These are phyloP conservation scores for Zaprionus davidi DNA, from an alignment of 1,140 invertebrate genomes.

Conservation along the genomic window DNA sequence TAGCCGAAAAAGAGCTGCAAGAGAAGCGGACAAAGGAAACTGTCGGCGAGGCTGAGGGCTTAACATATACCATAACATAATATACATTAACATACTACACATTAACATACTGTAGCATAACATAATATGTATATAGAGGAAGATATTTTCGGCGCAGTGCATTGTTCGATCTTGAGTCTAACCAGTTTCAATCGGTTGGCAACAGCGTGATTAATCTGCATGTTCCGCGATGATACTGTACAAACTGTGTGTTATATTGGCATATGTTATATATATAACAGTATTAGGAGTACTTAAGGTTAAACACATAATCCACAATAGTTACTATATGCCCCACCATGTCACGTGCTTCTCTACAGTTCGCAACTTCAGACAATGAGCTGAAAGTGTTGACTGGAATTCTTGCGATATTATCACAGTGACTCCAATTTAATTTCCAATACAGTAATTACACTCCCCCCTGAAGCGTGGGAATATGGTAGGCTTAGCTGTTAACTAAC, in stretches of 20 bases:
- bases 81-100: too few relatives aligned
- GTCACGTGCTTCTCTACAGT: not conserved
- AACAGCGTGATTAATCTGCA: slow-evolving; percentile 3
- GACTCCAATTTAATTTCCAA: not conserved
- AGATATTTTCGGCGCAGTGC: not conserved
- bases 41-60: not conserved
- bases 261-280: not conserved
- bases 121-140: not conserved
- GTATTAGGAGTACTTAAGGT: not conserved
- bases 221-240: too few relatives aligned
- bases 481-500: not conserved
- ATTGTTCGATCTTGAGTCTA: not conserved
- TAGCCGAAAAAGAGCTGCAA: not conserved
- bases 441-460: not conserved
- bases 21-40: slow-evolving; percentile 9
- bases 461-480: slow-evolving; percentile 22
- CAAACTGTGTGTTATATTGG: not conserved
- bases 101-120: too few relatives aligned
- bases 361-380: not conserved
- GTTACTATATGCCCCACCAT: not conserved
- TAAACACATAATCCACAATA: not conserved
- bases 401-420: not conserved
- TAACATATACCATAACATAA: not conserved
- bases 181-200: not conserved
- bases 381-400: slow-evolving; percentile 1